Conservation (phyloP, 1,140 invertebrate genomes). For the Eubasilissa regina region DNA sequence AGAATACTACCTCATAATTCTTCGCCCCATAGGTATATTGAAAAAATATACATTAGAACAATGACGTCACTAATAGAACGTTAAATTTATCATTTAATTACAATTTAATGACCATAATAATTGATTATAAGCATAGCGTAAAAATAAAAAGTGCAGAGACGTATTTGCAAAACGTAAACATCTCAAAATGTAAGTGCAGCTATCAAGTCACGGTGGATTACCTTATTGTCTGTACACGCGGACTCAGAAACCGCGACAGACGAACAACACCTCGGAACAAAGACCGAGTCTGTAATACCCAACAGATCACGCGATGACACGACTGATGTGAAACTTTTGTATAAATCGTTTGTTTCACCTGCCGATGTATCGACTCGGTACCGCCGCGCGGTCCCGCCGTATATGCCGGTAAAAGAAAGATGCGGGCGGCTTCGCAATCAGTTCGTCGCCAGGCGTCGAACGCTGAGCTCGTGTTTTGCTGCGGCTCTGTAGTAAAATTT, state of each 20-base stretch:
- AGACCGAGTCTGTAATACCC: not conserved
- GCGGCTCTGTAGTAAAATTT: not conserved
- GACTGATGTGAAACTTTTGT: not conserved
- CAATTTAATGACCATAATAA: too few species aligned
- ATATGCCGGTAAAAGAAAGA: constrained; percentile 40
- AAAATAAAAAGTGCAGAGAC: not conserved
- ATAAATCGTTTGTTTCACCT: not conserved
- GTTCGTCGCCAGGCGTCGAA: constrained; percentile 41
- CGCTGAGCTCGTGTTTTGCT: constrained; percentile 4
- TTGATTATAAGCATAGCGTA: too few species aligned
- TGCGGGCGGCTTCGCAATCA: constrained; percentile 5
- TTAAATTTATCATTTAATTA: too few species aligned
- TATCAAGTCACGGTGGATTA: constrained; percentile 20
- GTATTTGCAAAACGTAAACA: constrained; percentile 14
- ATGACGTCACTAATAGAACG: too few species aligned
- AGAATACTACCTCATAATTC: too few species aligned
- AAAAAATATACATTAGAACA: too few species aligned
- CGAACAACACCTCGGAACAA: not conserved
- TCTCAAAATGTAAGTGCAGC: constrained; percentile 14
- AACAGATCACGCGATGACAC: not conserved
- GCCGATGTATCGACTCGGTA: not conserved
- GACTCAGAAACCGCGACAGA: not conserved
- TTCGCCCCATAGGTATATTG: too few species aligned
- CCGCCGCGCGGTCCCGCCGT: not conserved
- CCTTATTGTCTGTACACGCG: constrained; percentile 14